Base-by-base conservation (phyloP, 2,113 vertebrate species). In the Pangasianodon hypophthalmus region DNA sequence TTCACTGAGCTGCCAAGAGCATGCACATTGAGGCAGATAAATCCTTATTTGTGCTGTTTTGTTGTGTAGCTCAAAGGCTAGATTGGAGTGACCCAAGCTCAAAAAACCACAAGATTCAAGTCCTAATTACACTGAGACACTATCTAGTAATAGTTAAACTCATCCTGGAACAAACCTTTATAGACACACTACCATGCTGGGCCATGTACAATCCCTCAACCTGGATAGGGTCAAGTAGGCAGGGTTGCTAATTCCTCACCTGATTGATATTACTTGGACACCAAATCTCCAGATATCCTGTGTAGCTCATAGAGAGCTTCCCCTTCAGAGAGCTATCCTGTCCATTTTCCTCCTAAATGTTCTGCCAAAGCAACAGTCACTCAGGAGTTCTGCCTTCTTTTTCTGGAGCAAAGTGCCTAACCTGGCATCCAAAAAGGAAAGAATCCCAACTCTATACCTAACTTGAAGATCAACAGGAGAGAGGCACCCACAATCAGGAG, bases 111-210 rank as follows among this genome's bases (percentile, higher is more conserved):
- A 67, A n/a, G 5, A 71, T 41, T 71, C 6, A 5, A 71, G 69
- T 71, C 69, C 14, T 71, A 71, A 79, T 79, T 44, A 10, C 21
- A 29, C 9, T 48, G 7, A 44, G 75, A 48, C 44, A 46, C 41
- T 21, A 26, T 56, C 13, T 83, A 52, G n/a, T 54, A 7, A 82
- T 16, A 5, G 29, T 37, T 58, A 2, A 77, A 6, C 6, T 77
- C 73, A 77, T 77, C 41, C 79, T 56, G 52, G 16, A 58, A 11
- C 37, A 84, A 62, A 84, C 37, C 19, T 44, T 84, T 83, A 83
- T 5, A 83, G 29, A 83, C 81, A 82, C 9, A 50, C 24, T 82
- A n/a, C 50, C 11, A 84, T 60, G 19, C 37, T 84, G 18, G 37
- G 37, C 19, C 54, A 60, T 41, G 9, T 41, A 32, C 29, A 82